These are phyloP conservation scores for Dicyrtoma fusca DNA, from an alignment of 2,888 invertebrate genomes.

Conservation along the genomic window DNA sequence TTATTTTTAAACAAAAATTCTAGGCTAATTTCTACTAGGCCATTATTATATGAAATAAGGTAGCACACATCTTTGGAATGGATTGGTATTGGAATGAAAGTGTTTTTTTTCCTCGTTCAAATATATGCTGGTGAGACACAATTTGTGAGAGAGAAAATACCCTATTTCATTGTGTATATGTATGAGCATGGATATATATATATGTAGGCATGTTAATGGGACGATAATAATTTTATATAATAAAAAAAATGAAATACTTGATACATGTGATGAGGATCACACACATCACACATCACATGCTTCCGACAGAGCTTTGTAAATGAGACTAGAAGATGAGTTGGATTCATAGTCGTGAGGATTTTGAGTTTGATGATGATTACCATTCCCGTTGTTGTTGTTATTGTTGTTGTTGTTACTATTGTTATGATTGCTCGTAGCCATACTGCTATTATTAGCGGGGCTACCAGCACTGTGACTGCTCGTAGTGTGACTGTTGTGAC, in stretches of 20 bases:
- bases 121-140: too few relatives aligned
- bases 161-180: not conserved
- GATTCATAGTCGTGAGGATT: slow-evolving; percentile 38
- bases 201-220: not conserved
- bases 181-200: not conserved
- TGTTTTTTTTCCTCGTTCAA: too few relatives aligned
- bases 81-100: too few relatives aligned
- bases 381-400: slow-evolving; percentile 21
- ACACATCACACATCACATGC: slow-evolving; percentile 28
- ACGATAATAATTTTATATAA: too few relatives aligned
- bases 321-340: slow-evolving; percentile 56
- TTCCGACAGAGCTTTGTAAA: slow-evolving; percentile 55
- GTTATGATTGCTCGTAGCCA: slow-evolving; percentile 39
- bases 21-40: too few relatives aligned
- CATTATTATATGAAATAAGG: too few relatives aligned
- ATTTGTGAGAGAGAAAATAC: too few relatives aligned
- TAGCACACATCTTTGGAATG: too few relatives aligned
- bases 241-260: not conserved
- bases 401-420: slow-evolving; percentile 35
- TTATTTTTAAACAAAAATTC: too few relatives aligned
- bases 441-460: slow-evolving; percentile 28
- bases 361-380: slow-evolving; percentile 24
- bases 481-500: slow-evolving; percentile 35
- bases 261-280: slow-evolving; percentile 31
- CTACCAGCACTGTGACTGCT: slow-evolving; percentile 31